These are phyloP conservation scores for Gadus macrocephalus DNA, from an alignment of 2,113 vertebrate genomes.

Conservation along the genomic window DNA sequence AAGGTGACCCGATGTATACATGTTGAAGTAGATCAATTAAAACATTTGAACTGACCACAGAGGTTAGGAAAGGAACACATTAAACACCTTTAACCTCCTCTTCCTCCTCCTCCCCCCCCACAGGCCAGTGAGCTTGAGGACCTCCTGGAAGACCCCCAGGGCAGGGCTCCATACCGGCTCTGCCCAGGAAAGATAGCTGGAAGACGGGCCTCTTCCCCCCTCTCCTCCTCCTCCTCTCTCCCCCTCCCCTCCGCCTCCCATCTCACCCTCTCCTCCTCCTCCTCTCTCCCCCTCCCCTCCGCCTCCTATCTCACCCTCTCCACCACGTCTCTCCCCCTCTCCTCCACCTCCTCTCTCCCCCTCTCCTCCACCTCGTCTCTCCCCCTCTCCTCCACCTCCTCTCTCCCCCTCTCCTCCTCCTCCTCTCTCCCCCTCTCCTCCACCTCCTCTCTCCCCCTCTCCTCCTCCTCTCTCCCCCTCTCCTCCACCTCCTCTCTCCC, in stretches of 20 bases:
- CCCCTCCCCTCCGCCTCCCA: neutral
- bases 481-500: conserved; percentile 3
- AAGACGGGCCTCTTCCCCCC: conserved; percentile 60
- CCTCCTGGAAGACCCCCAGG: conserved; percentile 93
- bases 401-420: too few species aligned
- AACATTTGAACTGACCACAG: too few species aligned
- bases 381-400: conserved; percentile 15
- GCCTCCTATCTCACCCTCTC: conserved; percentile 44
- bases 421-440: conserved; percentile 10
- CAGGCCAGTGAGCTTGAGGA: conserved; percentile 92
- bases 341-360: neutral
- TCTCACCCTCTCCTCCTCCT: conserved; percentile 32
- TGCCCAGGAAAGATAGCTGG: conserved; percentile 45
- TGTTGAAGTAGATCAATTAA: too few species aligned
- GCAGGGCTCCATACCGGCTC: conserved; percentile 82
- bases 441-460: neutral
- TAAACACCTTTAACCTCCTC: too few species aligned
- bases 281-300: too few species aligned
- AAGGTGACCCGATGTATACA: too few species aligned
- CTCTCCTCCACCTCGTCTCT: neutral
- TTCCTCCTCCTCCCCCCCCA: neutral
- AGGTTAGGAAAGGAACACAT: too few species aligned
- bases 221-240: conserved; percentile 20
- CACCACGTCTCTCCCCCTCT: neutral
- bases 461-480: conserved; percentile 47